Evolutionary conservation across 30 jellyfish, hydroid and myxozoan species (phyloP).

Genomic region (Hydra vulgaris): DNA sequence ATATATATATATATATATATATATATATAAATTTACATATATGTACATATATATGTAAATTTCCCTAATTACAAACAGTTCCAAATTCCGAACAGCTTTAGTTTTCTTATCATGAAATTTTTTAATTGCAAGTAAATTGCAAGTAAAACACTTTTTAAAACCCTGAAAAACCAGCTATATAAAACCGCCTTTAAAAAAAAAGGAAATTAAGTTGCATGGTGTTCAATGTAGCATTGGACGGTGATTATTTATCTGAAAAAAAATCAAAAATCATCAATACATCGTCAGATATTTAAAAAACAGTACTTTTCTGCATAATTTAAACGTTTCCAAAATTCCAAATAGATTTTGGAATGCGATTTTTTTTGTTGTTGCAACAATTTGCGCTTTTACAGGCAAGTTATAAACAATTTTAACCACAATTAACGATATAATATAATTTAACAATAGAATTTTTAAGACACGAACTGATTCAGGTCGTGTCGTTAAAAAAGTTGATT

Average conservation of each 20-base stretch:
- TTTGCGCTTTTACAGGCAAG: background rate
- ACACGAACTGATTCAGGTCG: no score
- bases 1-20: no score
- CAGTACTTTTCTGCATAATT: background rate
- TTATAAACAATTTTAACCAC: background rate
- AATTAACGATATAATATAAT: no score
- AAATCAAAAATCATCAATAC: background rate
- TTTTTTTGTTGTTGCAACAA: background rate
- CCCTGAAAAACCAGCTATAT: background rate
- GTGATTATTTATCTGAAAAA: background rate
- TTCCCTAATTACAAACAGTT: no score
- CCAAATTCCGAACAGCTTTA: no score
- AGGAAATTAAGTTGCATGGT: background rate
- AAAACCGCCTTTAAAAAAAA: background rate
- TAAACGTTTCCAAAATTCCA: background rate
- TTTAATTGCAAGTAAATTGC: background rate
- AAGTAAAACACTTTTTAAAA: background rate
- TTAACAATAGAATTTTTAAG: background rate
- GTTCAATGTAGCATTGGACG: background rate
- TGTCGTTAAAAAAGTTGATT: no score
- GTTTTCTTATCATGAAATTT: background rate
- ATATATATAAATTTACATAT: no score
- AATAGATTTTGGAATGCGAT: background rate
- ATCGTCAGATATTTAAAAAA: background rate
- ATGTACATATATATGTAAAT: no score